Percentiles rank a stretch among this genome's conserved stretches.
These are phyloP conservation scores for Antheraea yamamai DNA, from an alignment of 2,888 invertebrate species.

Conservation along the genomic window DNA sequence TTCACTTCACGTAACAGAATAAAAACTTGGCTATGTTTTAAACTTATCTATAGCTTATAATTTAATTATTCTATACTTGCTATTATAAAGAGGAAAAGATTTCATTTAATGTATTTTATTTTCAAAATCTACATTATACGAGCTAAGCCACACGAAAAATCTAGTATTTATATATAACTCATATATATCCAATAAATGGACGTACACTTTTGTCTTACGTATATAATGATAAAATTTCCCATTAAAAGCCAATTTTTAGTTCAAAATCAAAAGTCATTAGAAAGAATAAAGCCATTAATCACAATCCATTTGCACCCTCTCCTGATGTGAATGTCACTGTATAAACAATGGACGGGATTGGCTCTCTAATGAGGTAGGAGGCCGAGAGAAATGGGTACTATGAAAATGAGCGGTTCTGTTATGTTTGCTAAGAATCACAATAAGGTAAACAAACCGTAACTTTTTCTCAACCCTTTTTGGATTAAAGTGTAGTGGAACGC, in stretches of 20 bases:
- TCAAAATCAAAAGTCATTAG: neutral
- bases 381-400: conserved; percentile 28
- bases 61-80: too few relatives aligned
- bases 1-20: too few relatives aligned
- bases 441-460: neutral
- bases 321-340: conserved; percentile 5
- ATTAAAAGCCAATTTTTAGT: neutral
- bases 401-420: conserved; percentile 5
- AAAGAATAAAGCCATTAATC: conserved; percentile 5
- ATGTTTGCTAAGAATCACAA: neutral
- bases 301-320: conserved; percentile 15
- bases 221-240: neutral
- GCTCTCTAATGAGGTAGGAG: conserved; percentile 26
- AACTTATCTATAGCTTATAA: too few relatives aligned
- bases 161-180: too few relatives aligned
- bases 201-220: neutral
- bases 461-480: neutral
- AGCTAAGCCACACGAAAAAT: too few relatives aligned
- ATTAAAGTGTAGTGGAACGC: neutral
- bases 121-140: too few relatives aligned
- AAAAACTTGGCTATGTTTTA: too few relatives aligned
- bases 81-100: too few relatives aligned
- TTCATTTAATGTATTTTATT: too few relatives aligned
- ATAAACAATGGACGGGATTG: conserved; percentile 35
- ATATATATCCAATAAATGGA: too few relatives aligned